These are phyloP conservation scores for Cepaea nemoralis DNA, from an alignment of 1,140 invertebrate species.

Conservation along the genomic window DNA sequence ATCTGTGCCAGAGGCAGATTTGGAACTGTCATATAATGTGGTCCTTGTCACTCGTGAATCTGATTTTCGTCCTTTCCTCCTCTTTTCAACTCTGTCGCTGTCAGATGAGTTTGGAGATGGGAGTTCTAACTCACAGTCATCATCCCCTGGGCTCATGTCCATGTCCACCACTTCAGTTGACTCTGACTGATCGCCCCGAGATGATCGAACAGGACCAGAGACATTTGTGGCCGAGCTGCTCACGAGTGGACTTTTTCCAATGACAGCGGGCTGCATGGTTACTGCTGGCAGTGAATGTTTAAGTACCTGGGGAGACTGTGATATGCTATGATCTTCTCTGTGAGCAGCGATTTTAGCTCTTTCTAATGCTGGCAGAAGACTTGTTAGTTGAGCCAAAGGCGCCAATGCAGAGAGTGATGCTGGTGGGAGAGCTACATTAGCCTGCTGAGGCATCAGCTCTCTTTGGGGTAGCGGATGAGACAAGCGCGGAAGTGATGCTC, in stretches of 20 bases:
- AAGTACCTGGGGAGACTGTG: background rate
- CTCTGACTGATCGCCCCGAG: slow-evolving; percentile 48
- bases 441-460: background rate
- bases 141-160: slow-evolving; percentile 74
- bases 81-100: background rate
- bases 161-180: slow-evolving; percentile 76
- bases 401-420: slow-evolving; percentile 27
- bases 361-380: slow-evolving; percentile 30
- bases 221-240: slow-evolving; percentile 28
- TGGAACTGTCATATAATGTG: slow-evolving; percentile 53
- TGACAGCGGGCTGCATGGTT: background rate
- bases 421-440: background rate
- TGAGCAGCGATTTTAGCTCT: slow-evolving; percentile 29
- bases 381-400: slow-evolving; percentile 21
- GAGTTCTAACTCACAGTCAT: slow-evolving; percentile 53
- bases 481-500: background rate
- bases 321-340: background rate
- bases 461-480: slow-evolving; percentile 7
- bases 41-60: slow-evolving; percentile 55
- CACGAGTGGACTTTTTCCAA: slow-evolving; percentile 18
- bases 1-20: slow-evolving; percentile 6
- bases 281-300: slow-evolving; percentile 10
- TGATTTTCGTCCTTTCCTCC: slow-evolving; percentile 27
- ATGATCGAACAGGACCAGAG: background rate
- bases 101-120: slow-evolving; percentile 41